Base-by-base conservation (phyloP, 2,888 invertebrate genomes). In the Atethmia centrago region DNA sequence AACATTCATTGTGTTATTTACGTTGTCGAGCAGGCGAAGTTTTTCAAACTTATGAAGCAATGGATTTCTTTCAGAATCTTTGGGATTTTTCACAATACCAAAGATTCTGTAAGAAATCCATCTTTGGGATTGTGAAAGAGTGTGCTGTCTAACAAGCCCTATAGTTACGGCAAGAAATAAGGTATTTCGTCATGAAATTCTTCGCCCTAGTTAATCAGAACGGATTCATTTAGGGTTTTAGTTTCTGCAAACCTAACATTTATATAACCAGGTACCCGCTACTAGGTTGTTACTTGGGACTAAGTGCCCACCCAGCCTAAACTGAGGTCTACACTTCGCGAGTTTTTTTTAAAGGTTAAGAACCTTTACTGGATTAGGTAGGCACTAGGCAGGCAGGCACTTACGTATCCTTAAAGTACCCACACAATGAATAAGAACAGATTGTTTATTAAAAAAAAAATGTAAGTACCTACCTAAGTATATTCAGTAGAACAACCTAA, bases 291-390 rank as follows among this genome's bases (percentile, higher is more conserved):
- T 53, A n/a, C 78, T 78, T 78, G 78, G 64, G 45, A 62, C 81
- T n/a, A 56, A 56, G 28, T 45, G n/a, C 66, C 36, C 28, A 51
- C 56, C 62, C 62, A 73, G 63, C 58, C 63, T 49, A 72, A 80
- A 67, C 77, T 68, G 56, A 81, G 78, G 78, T 78, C 75, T 74
- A 45, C 56, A 63, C 55, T 69, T 82, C 62, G 63, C 61, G 64
- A 51, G 56, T 40, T 64, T 83, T 67, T 77, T 69, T 64, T 67
- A 68, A 2, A 83, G 79, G 79, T 80, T 73, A 69, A 49, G 73
- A 79, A 74, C 79, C 83, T 79, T 70, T 79, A 49, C 42, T 66
- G 53, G 31, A 36, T 70, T 66, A 42, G 31, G 82, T 42, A 65
- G 53, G 19, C 25, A 58, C 77, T 42, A 65, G 53, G 19, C 25